Evolutionary conservation across 2,888 invertebrate species (phyloP), one percentile per base, ranked within the genome.

Genomic region (Euphydryas editha): DNA sequence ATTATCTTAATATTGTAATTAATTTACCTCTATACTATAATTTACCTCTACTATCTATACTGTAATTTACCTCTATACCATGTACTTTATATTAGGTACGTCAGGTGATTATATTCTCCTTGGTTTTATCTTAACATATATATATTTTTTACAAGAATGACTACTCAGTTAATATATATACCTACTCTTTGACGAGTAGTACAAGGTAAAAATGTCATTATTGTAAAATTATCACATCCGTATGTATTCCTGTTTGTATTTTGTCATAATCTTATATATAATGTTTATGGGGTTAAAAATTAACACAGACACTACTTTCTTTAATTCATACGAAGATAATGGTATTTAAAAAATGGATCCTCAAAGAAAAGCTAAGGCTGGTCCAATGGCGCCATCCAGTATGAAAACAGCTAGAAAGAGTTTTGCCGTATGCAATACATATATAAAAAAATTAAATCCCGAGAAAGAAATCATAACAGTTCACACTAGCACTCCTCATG

Each of bases 391-490:
- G 20, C 73, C 80, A 36, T 78, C 82, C 62, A 87, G 84, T 73
- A 59, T 80, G 39, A 82, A 79, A 72, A 59, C 76, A 49, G 81
- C 85, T 2, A 77, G 81, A n/a, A 91, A 90, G 76, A 87, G 81
- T 73, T 79, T 81, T 68, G 82, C 81, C 18, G 73, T 83, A 30
- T 77, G 76, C 17, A 80, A 79, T 67, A 77, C 81, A 37, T 80
- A 73, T 46, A 62, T 79, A 11, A 84, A 76, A 77, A 75, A 66
- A 71, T 68, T 70, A 51, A 72, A 70, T 30, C 75, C 80, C 6
- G 78, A 85, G 60, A 90, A 88, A 76, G 89, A 90, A 81, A 81
- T 83, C 36, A 68, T 89, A 42, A 84, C 83, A 20, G 86, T 91
- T 13, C 88, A 87, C 67, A 87, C 90, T 17, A 86, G 82, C 69